Base-by-base conservation (phyloP, 2,888 invertebrate species). In the Lepidochitona cinerea region DNA sequence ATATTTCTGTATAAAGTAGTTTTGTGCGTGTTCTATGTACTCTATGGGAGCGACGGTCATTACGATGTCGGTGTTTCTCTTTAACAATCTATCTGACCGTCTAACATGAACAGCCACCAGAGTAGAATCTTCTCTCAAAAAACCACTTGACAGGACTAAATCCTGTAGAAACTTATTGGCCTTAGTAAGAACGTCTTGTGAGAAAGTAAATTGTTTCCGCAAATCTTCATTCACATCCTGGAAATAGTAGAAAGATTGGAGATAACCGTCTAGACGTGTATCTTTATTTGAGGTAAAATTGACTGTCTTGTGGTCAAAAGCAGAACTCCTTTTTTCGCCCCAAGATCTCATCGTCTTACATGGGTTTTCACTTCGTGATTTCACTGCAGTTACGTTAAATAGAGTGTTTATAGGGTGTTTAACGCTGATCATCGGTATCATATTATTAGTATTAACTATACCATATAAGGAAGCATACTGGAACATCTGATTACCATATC, bases 401-500 rank as follows among this genome's bases (percentile, higher is more conserved):
- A 32, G 3, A 26, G 14, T 26, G 29, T 64, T 32, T 14, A 64
- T 32, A 26, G 26, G 3, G 33, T 35, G 18, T n/a, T 66, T 23
- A n/a, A n/a, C n/a, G 33, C 37, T 35, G 14, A 36, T 37, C 35
- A 66, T 35, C 23, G 66, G 37, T n/a, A 37, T n/a, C 66, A 66
- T 66, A n/a, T 14, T 2, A 18, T 66, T 66, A 1, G 23, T 12
- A 18, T 26, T 35, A 23, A 37, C 66, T 4, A 37, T 35, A 9
- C 35, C 66, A 36, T 66, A 66, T 18, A 66, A 5, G n/a, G 66
- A 35, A 3, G 66, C 66, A 36, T 66, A 66, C 37, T 66, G 66
- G 37, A 66, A 66, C 66, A 66, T 3, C 14, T 66, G 66, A 35
- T 66, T 66, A n/a, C 66, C 66, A 9, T 36, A 29, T n/a, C 66